Percentiles rank a stretch among this genome's conserved stretches.
Evolutionary conservation across 2,797 vertebrate genomes (phyloP).

Genomic region (Bradypus variegatus): DNA sequence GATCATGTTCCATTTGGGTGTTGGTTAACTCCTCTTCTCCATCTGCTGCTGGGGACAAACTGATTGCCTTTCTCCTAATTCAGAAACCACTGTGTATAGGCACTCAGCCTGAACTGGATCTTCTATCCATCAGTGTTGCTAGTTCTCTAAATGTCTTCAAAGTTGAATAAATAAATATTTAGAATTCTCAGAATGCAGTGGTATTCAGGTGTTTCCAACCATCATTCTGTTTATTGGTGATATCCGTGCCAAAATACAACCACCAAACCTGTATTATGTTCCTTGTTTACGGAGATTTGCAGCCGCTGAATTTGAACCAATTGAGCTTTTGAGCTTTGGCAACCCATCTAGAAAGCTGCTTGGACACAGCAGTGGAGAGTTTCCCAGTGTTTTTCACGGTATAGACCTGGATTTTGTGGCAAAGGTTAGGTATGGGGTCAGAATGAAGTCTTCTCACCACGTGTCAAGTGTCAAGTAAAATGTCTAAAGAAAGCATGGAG

Average conservation of each 20-base stretch:
- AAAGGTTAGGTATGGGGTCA: not conserved
- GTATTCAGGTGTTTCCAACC: not conserved
- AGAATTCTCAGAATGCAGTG: not conserved
- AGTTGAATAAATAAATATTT: not conserved
- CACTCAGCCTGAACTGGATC: not conserved
- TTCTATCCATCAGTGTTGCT: not conserved
- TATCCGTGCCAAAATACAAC: not conserved
- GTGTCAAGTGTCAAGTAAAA: not conserved
- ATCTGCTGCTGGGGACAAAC: not conserved
- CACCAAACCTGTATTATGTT: not conserved
- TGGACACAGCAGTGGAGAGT: not conserved
- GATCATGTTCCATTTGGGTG: not conserved
- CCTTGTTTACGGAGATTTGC: not conserved
- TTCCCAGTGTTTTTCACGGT: not conserved
- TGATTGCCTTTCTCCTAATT: not conserved
- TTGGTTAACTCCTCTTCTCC: not conserved
- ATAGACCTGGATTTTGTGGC: not conserved
- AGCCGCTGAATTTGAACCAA: not conserved
- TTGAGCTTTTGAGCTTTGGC: not conserved
- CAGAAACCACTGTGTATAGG: not conserved
- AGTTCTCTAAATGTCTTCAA: not conserved
- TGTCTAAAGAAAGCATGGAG: not conserved
- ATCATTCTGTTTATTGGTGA: not conserved
- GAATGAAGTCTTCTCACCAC: not conserved
- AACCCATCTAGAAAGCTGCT: not conserved